Conservation (phyloP, 2,113 vertebrate species). For the Leuciscus idus region DNA sequence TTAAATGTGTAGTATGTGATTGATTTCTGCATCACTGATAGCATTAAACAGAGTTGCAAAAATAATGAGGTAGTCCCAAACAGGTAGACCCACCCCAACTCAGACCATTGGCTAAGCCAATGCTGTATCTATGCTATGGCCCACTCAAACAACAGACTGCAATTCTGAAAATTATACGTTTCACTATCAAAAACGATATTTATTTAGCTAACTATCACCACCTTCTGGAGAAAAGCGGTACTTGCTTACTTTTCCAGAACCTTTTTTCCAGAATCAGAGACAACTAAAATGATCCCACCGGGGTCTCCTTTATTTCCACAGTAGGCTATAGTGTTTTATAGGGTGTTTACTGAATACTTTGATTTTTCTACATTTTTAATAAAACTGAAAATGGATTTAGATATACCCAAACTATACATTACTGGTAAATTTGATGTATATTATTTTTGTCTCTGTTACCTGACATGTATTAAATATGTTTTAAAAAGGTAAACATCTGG, state of each 20-base stretch:
- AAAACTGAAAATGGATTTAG: not conserved
- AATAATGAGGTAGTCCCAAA: not conserved
- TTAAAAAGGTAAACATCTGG: not conserved
- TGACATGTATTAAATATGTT: not conserved
- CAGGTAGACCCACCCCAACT: not conserved
- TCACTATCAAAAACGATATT: not conserved
- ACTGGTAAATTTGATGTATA: not conserved
- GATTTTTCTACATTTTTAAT: not conserved
- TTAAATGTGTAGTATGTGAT: not conserved
- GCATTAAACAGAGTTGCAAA: not conserved
- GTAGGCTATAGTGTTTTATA: not conserved
- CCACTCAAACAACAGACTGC: not conserved
- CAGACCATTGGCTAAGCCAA: not conserved
- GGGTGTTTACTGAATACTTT: not conserved
- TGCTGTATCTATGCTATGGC: not conserved
- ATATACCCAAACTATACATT: not conserved
- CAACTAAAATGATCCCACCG: not conserved
- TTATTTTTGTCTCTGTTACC: not conserved
- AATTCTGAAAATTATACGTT: not conserved
- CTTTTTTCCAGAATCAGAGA: not conserved
- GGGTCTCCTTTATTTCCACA: not conserved
- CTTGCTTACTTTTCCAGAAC: not conserved
- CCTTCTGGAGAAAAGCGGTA: conserved; percentile 35
- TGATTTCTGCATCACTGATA: too few relatives aligned
- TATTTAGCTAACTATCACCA: conserved; percentile 32